Base-by-base conservation (phyloP, 2,797 vertebrate species). In the Myotis findleyi region DNA sequence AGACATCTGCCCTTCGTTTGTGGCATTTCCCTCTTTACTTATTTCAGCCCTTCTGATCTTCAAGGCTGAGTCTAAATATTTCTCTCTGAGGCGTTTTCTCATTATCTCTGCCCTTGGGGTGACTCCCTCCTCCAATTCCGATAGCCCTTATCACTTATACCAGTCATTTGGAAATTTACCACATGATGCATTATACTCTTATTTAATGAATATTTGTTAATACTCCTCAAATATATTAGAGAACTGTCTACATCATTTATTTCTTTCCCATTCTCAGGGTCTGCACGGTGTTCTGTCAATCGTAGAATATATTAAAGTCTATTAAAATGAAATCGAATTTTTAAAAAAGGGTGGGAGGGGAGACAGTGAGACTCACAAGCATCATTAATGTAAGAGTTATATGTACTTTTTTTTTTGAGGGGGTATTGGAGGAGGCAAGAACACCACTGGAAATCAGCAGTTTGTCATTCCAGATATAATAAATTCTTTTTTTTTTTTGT, bases 51-150 rank as follows among this genome's bases (percentile, higher is more conserved):
- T 89, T 86, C 20, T 64, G 53, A 71, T 64, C 27, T 91, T 80
- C 84, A 96, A 93, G 81, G 44, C 44, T 30, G 44, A 87, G 59
- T 59, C 69, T 86, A n/a, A 87, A 49, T 90, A 33, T 36, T 55
- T 79, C 21, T 62, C 71, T 49, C 30, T 7, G 47, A 95, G 10
- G 5, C 38, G 64, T 75, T 88, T 55, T 36, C 62, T 79, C 75
- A n/a, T 92, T 55, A 62, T 79, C 25, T 59, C 76, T 55, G 20
- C 76, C 62, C 55, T 71, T 11, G 84, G 59, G 44, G 84, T 44
- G 38, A 55, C 30, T 88, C 38, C 57, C 17, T 82, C 38, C 11
- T 86, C 57, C 36, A 68, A 80, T 23, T 53, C 62, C 25, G n/a
- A 21, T 25, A 55, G 36, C 62, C 36, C 12, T 92, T 87, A 59